Base-by-base conservation (phyloP, 2,797 vertebrate genomes). In the Distichodus sexfasciatus region DNA sequence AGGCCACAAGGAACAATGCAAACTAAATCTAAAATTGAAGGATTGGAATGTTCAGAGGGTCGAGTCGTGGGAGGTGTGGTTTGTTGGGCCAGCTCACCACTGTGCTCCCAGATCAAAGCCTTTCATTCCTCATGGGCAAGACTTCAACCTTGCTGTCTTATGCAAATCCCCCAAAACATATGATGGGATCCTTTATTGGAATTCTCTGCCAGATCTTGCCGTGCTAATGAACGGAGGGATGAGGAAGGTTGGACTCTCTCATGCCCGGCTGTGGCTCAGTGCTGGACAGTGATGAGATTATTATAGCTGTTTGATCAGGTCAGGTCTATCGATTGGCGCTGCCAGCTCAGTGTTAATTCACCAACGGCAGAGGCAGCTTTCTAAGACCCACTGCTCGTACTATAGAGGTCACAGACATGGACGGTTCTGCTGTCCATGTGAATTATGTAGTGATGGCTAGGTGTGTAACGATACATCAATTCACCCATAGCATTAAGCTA, bases 151-250 rank as follows among this genome's bases (percentile, higher is more conserved):
- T 46, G 64, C 43, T 41, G 57, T 69, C 55, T 65, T 64, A 38
- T 69, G 69, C 63, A 78, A 70, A 75, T 70, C 62, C 35, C 43
- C 41, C 38, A 12, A 59, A 67, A 67, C 57, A 51, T 74, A 48
- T 67, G 41, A 68, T 48, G 15, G 62, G 44, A 61, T 70, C 26
- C 41, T 19, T 64, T 38, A 50, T 65, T 36, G 41, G n/a, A 33
- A 19, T 17, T 50, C 51, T 33, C 58, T 48, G 35, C 59, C 50
- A 24, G 51, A 68, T 36, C 57, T 40, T 28, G 19, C 21, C 53
- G 47, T 29, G 38, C 53, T 73, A 73, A 67, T 73, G 48, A 67
- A 67, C 28, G 14, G 14, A 54, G 54, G 23, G 51, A 43, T 38
- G 23, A 47, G 66, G 60, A 46, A 47, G 33, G 38, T 58, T 43